Evolutionary conservation across 2,888 invertebrate genomes (phyloP).

Genomic region (Drosophila monieri): DNA sequence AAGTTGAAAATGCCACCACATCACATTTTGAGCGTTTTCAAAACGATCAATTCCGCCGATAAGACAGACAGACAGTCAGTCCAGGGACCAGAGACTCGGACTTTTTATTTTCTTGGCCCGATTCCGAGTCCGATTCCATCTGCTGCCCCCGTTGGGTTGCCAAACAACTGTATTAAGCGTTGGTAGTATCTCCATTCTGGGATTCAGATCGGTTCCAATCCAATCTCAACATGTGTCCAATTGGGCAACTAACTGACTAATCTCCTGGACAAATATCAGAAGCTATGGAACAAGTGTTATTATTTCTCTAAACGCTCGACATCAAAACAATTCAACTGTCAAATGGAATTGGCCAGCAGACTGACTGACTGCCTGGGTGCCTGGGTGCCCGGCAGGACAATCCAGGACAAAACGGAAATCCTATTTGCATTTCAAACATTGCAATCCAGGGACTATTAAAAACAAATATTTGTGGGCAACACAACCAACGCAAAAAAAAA

Average conservation of each 20-base stretch:
- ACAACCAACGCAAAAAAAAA: constrained; percentile 48
- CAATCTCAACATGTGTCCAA: constrained; percentile 78
- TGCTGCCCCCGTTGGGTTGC: constrained; percentile 21
- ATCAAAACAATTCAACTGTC: constrained; percentile 82
- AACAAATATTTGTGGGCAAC: constrained; percentile 81
- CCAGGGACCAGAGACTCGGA: background rate
- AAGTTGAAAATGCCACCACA: constrained; percentile 83
- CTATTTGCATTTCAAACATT: constrained; percentile 74
- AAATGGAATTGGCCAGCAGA: constrained; percentile 75
- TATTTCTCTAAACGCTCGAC: constrained; percentile 73
- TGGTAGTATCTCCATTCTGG: background rate
- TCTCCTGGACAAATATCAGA: constrained; percentile 65
- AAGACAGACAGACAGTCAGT: constrained; percentile 50
- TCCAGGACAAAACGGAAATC: constrained; percentile 55
- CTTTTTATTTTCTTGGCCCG: constrained; percentile 1
- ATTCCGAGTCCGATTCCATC: constrained; percentile 14
- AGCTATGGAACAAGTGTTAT: constrained; percentile 76
- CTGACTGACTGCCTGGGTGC: constrained; percentile 45
- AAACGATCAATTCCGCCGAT: constrained; percentile 82
- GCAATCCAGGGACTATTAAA: constrained; percentile 77
- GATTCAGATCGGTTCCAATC: constrained; percentile 19
- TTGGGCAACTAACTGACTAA: constrained; percentile 80
- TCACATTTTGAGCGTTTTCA: constrained; percentile 81
- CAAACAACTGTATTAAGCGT: constrained; percentile 28
- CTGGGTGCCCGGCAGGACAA: background rate